phyloP scores from a whole-genome alignment of 2,888 invertebrate species.

The Caenorhabditis sp. region DNA sequence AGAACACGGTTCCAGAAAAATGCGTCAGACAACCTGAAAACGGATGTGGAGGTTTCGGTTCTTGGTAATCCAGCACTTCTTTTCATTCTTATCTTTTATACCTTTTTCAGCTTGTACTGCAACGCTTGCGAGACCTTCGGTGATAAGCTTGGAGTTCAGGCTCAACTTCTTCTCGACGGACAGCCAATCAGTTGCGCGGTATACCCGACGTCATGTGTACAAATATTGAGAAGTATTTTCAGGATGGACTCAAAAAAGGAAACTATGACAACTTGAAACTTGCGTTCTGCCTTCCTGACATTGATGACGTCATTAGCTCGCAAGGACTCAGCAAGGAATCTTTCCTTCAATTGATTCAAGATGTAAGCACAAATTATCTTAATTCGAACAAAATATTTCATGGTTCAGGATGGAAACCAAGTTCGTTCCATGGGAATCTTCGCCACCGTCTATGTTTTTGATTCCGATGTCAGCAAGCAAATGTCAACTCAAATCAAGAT shows the following conservation, averaged over 20 bases:
- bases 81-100: too few species aligned
- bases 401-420: conserved; percentile 75
- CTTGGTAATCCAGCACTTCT: conserved; percentile 77
- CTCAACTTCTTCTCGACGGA: conserved; percentile 81
- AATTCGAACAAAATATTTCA: background rate
- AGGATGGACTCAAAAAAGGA: conserved; percentile 79
- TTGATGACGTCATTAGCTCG: conserved; percentile 80
- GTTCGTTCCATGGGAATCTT: conserved; percentile 81
- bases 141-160: conserved; percentile 77
- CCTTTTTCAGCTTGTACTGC: conserved; percentile 80
- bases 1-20: conserved; percentile 80
- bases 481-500: conserved; percentile 80
- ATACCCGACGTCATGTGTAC: conserved; percentile 30
- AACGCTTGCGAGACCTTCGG: conserved; percentile 81
- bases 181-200: conserved; percentile 78
- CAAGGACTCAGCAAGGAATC: conserved; percentile 81
- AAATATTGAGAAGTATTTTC: too few species aligned
- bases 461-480: conserved; percentile 79
- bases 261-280: conserved; percentile 81
- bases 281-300: conserved; percentile 81
- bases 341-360: conserved; percentile 78
- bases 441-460: conserved; percentile 82
- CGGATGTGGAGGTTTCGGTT: conserved; percentile 82
- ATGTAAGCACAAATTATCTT: conserved; percentile 67
- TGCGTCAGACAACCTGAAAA: conserved; percentile 78